phyloP scores from a whole-genome alignment of 2,888 invertebrate genomes.

The Tetanocera ferruginea region DNA sequence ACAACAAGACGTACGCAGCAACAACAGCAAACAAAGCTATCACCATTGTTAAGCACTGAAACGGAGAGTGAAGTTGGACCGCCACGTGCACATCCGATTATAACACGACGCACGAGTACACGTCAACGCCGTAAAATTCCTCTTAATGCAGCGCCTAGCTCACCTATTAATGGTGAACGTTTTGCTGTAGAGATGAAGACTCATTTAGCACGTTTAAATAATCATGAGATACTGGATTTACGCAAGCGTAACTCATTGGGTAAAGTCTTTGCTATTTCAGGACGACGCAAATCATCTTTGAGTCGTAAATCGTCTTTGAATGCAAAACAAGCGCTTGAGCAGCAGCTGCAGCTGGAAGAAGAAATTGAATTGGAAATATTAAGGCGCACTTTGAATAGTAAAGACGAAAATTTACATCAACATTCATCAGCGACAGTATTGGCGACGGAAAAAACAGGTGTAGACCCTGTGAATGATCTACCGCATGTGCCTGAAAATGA shows the following conservation, averaged over 20 bases:
- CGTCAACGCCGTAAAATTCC: conserved; percentile 18
- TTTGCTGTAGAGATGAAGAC: conserved; percentile 56
- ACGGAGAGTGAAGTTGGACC: conserved; percentile 32
- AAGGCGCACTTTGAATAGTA: conserved; percentile 49
- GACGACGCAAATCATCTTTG: conserved; percentile 34
- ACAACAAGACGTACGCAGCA: neutral
- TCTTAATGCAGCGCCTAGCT: conserved; percentile 56
- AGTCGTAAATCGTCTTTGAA: conserved; percentile 20
- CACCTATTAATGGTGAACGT: conserved; percentile 60
- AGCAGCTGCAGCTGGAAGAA: conserved; percentile 52
- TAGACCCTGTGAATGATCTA: neutral
- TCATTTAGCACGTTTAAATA: conserved; percentile 57
- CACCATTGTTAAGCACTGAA: neutral
- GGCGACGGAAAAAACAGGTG: neutral
- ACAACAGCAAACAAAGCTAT: neutral
- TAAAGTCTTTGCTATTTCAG: conserved; percentile 46
- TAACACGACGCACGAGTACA: conserved; percentile 8
- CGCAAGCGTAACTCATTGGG: conserved; percentile 60
- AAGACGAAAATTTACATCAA: conserved; percentile 8
- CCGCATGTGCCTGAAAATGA: neutral
- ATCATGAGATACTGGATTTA: conserved; percentile 62
- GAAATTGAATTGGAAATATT: conserved; percentile 53
- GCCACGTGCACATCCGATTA: conserved; percentile 38
- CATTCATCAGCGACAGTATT: neutral
- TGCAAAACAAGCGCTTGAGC: conserved; percentile 29